Base-by-base conservation (phyloP, 2,888 invertebrate genomes). In the Sycophila texana region DNA sequence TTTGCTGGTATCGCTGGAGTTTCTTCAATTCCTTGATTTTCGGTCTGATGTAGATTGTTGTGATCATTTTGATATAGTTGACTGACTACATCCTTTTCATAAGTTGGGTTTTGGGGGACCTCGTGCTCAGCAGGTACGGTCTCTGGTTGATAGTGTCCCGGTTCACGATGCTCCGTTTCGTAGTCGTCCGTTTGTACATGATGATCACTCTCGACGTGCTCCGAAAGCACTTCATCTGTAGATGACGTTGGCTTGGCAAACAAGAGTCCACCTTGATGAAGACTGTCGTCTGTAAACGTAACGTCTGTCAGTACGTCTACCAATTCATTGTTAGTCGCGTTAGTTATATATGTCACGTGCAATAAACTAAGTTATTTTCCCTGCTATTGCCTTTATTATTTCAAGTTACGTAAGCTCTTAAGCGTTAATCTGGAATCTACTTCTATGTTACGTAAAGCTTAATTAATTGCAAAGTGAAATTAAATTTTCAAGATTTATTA, bases 271-370 rank as follows among this genome's bases (percentile, higher is more conserved):
- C 90, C 88, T 66, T 86, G 86, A 39, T 39, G 39, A 13, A 84
- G 83, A 49, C 82, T 85, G 60, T 85, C 87, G 79, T 86, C 89
- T 88, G 89, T 87, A 89, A 89, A 89, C 85, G 89, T 87, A 83
- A 87, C 87, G 88, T 88, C 88, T 83, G 88, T 89, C 86, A 88
- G 87, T 87, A 71, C 47, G 60, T 67, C 61, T 67, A 70, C 14
- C 61, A 14, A 51, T 16, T 20, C 26, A 30, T 14, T 26, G 63
- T 79, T 74, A 75, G 67, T 71, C 65, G 20, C 66, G 70, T 75
- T 60, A 73, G 71, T 57, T 65, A 13, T 49, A 20, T 10, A n/a
- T 61, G 53, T 60, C 71, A 58, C 60, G 72, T 72, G 63, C 72
- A 30, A 13, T 10, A 22, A 47, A 12, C 47, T 30, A 60, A 2